phyloP scores from a whole-genome alignment of 2,888 invertebrate species.

The Thera britannica region DNA sequence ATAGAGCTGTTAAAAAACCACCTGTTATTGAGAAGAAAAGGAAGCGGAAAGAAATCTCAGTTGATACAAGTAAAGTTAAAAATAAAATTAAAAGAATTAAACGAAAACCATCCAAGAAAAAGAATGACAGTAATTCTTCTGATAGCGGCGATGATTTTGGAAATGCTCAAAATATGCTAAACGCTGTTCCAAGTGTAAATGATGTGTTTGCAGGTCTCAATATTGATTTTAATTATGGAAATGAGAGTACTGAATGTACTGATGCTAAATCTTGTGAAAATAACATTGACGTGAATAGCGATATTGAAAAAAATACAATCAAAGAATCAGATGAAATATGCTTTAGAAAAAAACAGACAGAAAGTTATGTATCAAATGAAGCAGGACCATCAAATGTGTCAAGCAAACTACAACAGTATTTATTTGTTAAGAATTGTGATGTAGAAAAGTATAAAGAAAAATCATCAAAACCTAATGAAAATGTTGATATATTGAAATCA shows the following conservation, averaged over 20 bases:
- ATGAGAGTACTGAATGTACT: conserved; percentile 28
- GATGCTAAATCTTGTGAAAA: conserved; percentile 8
- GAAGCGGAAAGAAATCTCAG: conserved; percentile 62
- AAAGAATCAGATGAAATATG: conserved; percentile 18
- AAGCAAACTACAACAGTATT: conserved; percentile 69
- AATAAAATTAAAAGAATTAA: conserved; percentile 41
- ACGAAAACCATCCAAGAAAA: conserved; percentile 49
- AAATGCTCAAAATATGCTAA: conserved; percentile 50
- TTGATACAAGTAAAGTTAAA: conserved; percentile 53
- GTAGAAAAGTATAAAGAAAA: conserved; percentile 64
- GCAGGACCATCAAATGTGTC: conserved; percentile 44
- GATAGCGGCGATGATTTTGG: conserved; percentile 49
- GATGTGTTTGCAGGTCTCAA: conserved; percentile 69
- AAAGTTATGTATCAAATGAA: conserved; percentile 31
- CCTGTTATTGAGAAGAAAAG: conserved; percentile 54
- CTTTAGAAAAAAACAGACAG: conserved; percentile 25
- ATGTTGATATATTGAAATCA: conserved; percentile 45
- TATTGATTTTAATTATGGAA: conserved; percentile 62
- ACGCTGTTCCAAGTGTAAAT: conserved; percentile 78
- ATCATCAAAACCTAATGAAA: conserved; percentile 38
- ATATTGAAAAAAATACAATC: conserved; percentile 18
- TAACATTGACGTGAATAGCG: conserved; percentile 18
- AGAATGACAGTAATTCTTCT: conserved; percentile 41
- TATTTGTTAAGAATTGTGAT: conserved; percentile 63
- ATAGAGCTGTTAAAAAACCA: conserved; percentile 60